Percentiles rank a stretch among this genome's conserved stretches.
phyloP scores from a whole-genome alignment of 2,888 invertebrate genomes.

The Leucania comma region DNA sequence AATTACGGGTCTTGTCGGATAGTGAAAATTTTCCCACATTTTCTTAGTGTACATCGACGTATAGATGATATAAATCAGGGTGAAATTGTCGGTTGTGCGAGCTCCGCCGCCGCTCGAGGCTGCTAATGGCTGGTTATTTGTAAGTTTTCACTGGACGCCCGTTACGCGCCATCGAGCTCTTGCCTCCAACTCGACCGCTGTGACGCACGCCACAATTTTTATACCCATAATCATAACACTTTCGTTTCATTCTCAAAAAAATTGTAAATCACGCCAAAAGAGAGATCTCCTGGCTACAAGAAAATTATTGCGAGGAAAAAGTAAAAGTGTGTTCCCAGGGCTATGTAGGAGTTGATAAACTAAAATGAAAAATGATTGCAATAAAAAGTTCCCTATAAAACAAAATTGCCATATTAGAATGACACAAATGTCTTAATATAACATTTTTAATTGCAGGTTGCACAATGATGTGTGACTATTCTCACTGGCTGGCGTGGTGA shows the following conservation, averaged over 20 bases:
- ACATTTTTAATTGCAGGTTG: constrained; percentile 69
- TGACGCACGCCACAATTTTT: constrained; percentile 64
- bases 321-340: constrained; percentile 51
- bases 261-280: constrained; percentile 48
- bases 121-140: constrained; percentile 87
- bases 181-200: constrained; percentile 68
- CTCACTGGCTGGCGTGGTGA: constrained; percentile 61
- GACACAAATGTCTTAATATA: constrained; percentile 69
- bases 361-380: constrained; percentile 50
- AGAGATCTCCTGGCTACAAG: constrained; percentile 49
- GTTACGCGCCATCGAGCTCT: constrained; percentile 83
- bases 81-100: constrained; percentile 84
- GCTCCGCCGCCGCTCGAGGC: constrained; percentile 85
- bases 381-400: constrained; percentile 59
- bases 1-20: constrained; percentile 84
- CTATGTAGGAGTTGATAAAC: constrained; percentile 45
- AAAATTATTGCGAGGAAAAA: constrained; percentile 54
- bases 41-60: constrained; percentile 82
- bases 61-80: constrained; percentile 89
- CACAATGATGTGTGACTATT: constrained; percentile 68
- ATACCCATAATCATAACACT: constrained; percentile 61
- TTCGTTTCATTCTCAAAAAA: constrained; percentile 61
- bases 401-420: constrained; percentile 54
- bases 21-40: constrained; percentile 90
- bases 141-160: constrained; percentile 87